Evolutionary conservation across 2,113 vertebrate genomes (phyloP).

Genomic region (Hymenochirus boettgeri): DNA sequence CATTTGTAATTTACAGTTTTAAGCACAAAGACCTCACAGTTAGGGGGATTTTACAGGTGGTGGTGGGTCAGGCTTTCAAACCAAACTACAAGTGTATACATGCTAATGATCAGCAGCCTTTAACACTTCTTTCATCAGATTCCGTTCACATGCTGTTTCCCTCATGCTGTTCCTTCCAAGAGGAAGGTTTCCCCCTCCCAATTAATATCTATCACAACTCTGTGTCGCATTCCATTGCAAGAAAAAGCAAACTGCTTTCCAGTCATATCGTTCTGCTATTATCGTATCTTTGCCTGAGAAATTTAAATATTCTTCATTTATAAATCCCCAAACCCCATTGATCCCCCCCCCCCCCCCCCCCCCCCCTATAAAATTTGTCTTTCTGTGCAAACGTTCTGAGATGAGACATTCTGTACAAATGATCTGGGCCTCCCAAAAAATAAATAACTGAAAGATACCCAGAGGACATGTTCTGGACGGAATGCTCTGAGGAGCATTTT

Average conservation of each 20-base stretch:
- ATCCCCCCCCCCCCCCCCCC: no score
- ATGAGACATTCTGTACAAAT: neutral
- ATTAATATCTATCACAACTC: neutral
- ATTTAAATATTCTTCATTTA: no score
- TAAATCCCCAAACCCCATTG: no score
- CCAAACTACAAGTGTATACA: constrained; percentile 49
- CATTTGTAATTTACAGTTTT: constrained; percentile 59
- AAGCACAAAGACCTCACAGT: constrained; percentile 51
- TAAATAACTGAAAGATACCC: neutral
- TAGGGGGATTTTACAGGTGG: constrained; percentile 52
- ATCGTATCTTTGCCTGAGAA: no score
- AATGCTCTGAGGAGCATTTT: constrained; percentile 4
- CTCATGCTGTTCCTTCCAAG: constrained; percentile 7
- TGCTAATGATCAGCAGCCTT: constrained; percentile 27
- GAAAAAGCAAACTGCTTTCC: neutral
- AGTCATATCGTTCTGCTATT: no score
- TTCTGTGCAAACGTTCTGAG: neutral
- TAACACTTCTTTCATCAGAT: constrained; percentile 25
- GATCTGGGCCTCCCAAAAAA: neutral
- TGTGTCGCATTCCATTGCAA: neutral
- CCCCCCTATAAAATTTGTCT: no score
- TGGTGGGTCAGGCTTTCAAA: constrained; percentile 53
- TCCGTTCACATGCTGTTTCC: constrained; percentile 28
- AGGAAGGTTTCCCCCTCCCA: neutral
- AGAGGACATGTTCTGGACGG: neutral